Evolutionary conservation across 2,797 vertebrate genomes (phyloP).

Genomic region (Hippopotamyrus pictus): DNA sequence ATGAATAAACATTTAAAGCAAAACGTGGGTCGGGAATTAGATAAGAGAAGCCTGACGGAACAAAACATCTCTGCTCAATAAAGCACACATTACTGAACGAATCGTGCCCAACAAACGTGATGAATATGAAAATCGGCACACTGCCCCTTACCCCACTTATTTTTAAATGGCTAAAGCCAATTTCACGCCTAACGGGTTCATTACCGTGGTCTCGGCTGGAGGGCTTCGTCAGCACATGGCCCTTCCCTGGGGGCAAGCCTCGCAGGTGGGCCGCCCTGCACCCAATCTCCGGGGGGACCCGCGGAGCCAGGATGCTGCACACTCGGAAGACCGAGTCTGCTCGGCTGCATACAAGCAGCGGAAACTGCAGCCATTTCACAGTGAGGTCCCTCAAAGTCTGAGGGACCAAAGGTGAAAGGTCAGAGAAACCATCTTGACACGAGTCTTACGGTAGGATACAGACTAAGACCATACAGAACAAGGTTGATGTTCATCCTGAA

Average conservation of each 20-base stretch:
- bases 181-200: slow-evolving; percentile 72
- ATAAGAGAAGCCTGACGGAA: slow-evolving; percentile 12
- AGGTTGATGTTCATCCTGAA: not conserved
- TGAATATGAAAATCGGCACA: slow-evolving; percentile 40
- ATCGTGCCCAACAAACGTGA: slow-evolving; percentile 52
- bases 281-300: not conserved
- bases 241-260: slow-evolving; percentile 46
- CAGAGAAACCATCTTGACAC: not conserved
- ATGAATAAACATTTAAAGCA: slow-evolving; percentile 20
- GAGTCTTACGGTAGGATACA: not conserved
- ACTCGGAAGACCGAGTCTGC: not conserved
- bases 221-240: slow-evolving; percentile 51
- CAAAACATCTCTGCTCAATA: slow-evolving; percentile 27
- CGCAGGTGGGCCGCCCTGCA: slow-evolving; percentile 18
- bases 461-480: not conserved
- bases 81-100: slow-evolving; percentile 28
- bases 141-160: slow-evolving; percentile 31
- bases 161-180: slow-evolving; percentile 63
- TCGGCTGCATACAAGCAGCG: not conserved
- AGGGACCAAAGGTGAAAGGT: not conserved
- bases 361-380: not conserved
- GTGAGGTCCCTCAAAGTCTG: not conserved
- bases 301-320: too few species aligned
- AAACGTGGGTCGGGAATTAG: slow-evolving; percentile 30
- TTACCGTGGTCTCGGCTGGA: slow-evolving; percentile 60